Evolutionary conservation across 2,113 vertebrate genomes (phyloP).

Genomic region (Istiophorus platypterus): DNA sequence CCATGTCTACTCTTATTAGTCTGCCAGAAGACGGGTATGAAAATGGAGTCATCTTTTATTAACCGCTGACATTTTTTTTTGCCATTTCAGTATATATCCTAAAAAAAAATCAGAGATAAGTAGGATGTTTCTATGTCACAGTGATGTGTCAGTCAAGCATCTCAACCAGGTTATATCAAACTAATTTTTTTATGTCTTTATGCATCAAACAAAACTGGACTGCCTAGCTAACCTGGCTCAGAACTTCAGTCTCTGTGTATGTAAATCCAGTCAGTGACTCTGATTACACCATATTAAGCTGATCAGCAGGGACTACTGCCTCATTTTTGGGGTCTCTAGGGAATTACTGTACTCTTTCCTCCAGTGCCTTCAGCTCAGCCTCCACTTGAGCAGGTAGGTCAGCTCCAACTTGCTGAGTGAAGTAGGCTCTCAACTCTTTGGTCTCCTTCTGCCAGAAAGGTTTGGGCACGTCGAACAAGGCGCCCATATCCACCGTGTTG

Average conservation of each 20-base stretch:
- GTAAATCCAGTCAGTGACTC: conserved; percentile 37
- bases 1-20: not conserved
- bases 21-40: not conserved
- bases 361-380: conserved; percentile 88
- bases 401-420: conserved; percentile 89
- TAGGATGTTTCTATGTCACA: no score
- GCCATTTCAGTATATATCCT: not conserved
- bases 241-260: conserved; percentile 13
- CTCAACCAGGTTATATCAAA: not conserved
- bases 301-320: not conserved
- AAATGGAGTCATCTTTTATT: not conserved
- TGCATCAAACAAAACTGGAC: not conserved
- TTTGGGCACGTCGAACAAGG: conserved; percentile 89
- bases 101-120: not conserved
- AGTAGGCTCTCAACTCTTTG: conserved; percentile 88
- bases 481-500: conserved; percentile 72
- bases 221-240: not conserved
- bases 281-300: conserved; percentile 26
- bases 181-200: not conserved
- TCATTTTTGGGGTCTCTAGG: not conserved
- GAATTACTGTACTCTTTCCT: conserved; percentile 84
- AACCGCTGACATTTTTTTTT: not conserved
- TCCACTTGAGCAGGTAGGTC: conserved; percentile 89
- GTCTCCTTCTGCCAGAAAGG: conserved; percentile 95
- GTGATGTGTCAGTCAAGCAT: not conserved